Base-by-base conservation (phyloP, 23 tunicate genomes). In the Diplosoma virens region DNA sequence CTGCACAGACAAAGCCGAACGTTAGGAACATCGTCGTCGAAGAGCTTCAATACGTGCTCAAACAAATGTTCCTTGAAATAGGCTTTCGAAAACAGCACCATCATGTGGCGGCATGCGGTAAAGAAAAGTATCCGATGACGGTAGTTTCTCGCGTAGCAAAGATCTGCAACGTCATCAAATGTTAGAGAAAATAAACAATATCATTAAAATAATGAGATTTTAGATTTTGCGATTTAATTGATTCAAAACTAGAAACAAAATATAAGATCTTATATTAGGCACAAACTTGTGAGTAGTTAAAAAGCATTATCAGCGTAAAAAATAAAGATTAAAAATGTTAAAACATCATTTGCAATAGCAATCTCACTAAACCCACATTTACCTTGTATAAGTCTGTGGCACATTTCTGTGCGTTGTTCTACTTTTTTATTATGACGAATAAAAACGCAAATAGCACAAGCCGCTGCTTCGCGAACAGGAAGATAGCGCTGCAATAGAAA, bases 1-100 rank as follows among this genome's bases (percentile, higher is more conserved):
- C 65, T 78, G 71, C 96, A 89, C 31, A 89, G 61, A 72, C 96
- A 76, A 45, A 89, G 67, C 31, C 96, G 68, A 24, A 89, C 96
- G 47, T 89, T 89, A 0, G 85, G 73, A 0, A 82, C 84, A 9
- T 81, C 77, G 37, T 89, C 96, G 32, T 78, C 50, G 33, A 89
- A 89, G 32, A 89, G 58, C 14, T 45, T 37, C 53, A 89, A 55
- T 0, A 89, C 88, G 32, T 89, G 96, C 30, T 78, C 84, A 36
- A 82, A 89, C 6, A 89, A 41, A 72, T 89, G 33, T 29, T 89
- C 88, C 64, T 89, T 89, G 77, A 89, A 89, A 64, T 65, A 82
- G 4, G 77, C 17, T 47, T 78, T 53, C 1, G 88, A 82, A 56
- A 89, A 89, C 45, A 82, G 77, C 76, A 37, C 81, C 84, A 89